Evolutionary conservation across 2,113 vertebrate species (phyloP), one percentile per base, ranked within the genome.

Genomic region (Myotis lucifugus): DNA sequence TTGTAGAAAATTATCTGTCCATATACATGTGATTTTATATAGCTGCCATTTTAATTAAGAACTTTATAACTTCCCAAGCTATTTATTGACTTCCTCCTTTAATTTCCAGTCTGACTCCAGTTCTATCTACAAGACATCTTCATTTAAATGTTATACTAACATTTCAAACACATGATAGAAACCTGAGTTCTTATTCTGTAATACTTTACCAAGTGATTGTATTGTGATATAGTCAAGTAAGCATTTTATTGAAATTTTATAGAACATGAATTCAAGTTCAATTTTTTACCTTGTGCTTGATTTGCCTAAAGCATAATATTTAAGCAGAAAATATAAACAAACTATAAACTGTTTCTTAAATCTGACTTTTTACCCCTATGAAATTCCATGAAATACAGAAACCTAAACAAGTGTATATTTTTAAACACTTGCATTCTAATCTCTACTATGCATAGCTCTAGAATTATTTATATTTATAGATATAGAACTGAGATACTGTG

Each of bases 131-230:
- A 79, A 67, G 23, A 66, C 11, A 81, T 82, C n/a, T 86, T 93
- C 69, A 85, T 77, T 88, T 59, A 42, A 9, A 94, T 92, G 29
- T 72, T 84, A 92, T 34, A 85, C 8, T 91, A 81, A 95, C 13
- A 85, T 85, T 73, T 93, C n/a, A 94, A 96, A 87, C 66, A 90
- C 34, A 85, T 88, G 29, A 27, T 85, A 74, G 85, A 88, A 86
- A 95, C 8, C 34, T 66, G 18, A 89, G 40, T 82, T 95, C 66
- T 78, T 74, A 76, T 21, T 79, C 40, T 91, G 8, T 34, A 90
- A 54, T 84, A 87, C 32, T 90, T 88, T 85, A 92, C 48, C 32
- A 82, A 93, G 11, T 50, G 37, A 29, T 94, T 52, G 85, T 83
- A 78, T 77, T 69, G 86, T 84, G 52, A 74, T 67, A 64, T 73